A percentile compares a stretch with the other conserved stretches of the same genome.
These are phyloP conservation scores for Cyrtorhinus lividipennis DNA, from an alignment of 1,140 invertebrate species.

Conservation along the genomic window DNA sequence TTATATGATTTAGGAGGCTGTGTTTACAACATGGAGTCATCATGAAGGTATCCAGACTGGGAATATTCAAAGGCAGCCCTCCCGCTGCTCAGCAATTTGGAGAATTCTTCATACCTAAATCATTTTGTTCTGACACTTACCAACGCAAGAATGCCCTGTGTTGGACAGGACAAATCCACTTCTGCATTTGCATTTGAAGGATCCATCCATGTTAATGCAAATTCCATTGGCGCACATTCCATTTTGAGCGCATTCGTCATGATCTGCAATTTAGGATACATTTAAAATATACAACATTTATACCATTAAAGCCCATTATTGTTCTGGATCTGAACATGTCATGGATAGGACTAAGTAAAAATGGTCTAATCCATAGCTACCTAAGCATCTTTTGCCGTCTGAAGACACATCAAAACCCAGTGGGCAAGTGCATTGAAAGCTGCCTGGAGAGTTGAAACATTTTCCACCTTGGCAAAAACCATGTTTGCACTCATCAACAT, in stretches of 20 bases:
- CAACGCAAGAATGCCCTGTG: conserved; percentile 59
- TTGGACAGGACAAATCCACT: conserved; percentile 57
- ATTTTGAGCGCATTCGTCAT: conserved; percentile 72
- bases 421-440: conserved; percentile 64
- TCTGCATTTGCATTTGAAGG: conserved; percentile 65
- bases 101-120: too few species aligned
- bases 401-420: conserved; percentile 62
- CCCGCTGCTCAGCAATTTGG: too few species aligned
- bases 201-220: conserved; percentile 64
- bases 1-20: neutral
- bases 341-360: neutral
- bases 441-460: conserved; percentile 68
- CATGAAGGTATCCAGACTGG: neutral
- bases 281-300: neutral
- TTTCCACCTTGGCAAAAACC: conserved; percentile 53
- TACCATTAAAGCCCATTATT: neutral
- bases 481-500: conserved; percentile 53
- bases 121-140: too few species aligned
- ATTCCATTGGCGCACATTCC: conserved; percentile 72
- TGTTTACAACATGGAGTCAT: neutral
- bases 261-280: conserved; percentile 43
- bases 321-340: neutral
- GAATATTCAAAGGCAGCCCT: neutral
- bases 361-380: too few species aligned
- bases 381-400: conserved; percentile 61